Base-by-base conservation (phyloP, 2,888 invertebrate genomes). In the Noctua pronuba region DNA sequence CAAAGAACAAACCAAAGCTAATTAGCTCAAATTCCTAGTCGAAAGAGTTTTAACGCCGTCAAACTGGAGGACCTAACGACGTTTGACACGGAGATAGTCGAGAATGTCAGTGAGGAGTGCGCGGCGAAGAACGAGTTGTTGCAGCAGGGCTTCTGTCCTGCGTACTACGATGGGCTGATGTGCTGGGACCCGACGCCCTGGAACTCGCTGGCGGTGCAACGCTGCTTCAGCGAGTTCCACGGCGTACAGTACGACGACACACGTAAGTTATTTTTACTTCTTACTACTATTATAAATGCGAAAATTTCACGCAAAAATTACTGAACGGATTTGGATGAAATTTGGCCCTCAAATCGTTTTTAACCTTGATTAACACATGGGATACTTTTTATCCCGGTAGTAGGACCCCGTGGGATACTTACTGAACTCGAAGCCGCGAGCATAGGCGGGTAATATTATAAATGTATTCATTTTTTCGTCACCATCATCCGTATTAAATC, bases 141-240 rank as follows among this genome's bases (percentile, higher is more conserved):
- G 38, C 92, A 92, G 58, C 91, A 91, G 55, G 91, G 90, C 74
- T 94, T 92, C 92, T 98, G 98, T 92, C 97, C 97, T 77, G 97
- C 97, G 60, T 97, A 97, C 87, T 98, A 98, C 96, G 99, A 99
- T 91, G 97, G 97, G 7, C 95, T 98, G 78, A 96, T 98, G 55
- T 99, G 99, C 93, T 99, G 99, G 99, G 98, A 98, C 21, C 97
- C 98, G 5, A 98, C 99, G 3, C 97, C 97, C 0, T 97, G 97
- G 82, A 98, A 98, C 84, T 97, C 97, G 0, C 93, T 97, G 71
- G 98, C 98, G 2, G 95, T 97, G 44, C 97, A 98, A 86, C 97
- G 98, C 69, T 99, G 99, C 93, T 98, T 99, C 91, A 97, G 97
- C 68, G 98, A 98, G 90, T 97, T 99, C 78, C 97, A 98, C 87